These are phyloP conservation scores for Phaonia tiefii DNA, from an alignment of 2,888 invertebrate species.

Conservation along the genomic window DNA sequence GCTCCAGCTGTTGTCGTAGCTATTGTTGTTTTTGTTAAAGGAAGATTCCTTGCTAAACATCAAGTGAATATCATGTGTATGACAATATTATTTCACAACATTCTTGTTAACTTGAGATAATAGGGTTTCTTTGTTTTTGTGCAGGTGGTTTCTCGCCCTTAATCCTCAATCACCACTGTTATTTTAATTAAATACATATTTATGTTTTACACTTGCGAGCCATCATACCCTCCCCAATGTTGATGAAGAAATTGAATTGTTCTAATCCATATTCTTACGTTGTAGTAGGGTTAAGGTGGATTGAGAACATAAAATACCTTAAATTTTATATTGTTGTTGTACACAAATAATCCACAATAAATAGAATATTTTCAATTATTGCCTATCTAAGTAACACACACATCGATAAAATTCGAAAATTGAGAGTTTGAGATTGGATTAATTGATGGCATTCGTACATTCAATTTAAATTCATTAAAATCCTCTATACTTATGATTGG, in stretches of 20 bases:
- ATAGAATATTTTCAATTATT: no score
- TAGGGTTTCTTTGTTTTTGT: slow-evolving; percentile 6
- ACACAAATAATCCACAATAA: no score
- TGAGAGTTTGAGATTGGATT: no score
- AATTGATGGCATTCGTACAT: no score
- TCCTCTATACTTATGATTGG: no score
- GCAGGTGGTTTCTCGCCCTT: background rate
- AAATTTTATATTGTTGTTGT: no score
- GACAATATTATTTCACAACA: slow-evolving; percentile 18
- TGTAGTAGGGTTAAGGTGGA: no score
- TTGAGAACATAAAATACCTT: no score
- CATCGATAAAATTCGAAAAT: no score
- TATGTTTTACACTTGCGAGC: background rate
- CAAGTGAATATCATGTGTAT: slow-evolving; percentile 55
- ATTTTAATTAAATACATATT: slow-evolving; percentile 24
- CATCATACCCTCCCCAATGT: slow-evolving; percentile 20
- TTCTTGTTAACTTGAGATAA: slow-evolving; percentile 53
- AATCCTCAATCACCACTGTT: background rate
- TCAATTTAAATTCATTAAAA: no score
- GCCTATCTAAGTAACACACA: no score
- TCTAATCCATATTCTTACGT: slow-evolving; percentile 5
- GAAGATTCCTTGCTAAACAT: slow-evolving; percentile 51
- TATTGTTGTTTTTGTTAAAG: slow-evolving; percentile 42
- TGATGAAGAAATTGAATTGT: slow-evolving; percentile 13
- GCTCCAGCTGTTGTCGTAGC: background rate